Evolutionary conservation across 64 coral and sea anemone species (phyloP).

Genomic region (Exaiptasia diaphana): DNA sequence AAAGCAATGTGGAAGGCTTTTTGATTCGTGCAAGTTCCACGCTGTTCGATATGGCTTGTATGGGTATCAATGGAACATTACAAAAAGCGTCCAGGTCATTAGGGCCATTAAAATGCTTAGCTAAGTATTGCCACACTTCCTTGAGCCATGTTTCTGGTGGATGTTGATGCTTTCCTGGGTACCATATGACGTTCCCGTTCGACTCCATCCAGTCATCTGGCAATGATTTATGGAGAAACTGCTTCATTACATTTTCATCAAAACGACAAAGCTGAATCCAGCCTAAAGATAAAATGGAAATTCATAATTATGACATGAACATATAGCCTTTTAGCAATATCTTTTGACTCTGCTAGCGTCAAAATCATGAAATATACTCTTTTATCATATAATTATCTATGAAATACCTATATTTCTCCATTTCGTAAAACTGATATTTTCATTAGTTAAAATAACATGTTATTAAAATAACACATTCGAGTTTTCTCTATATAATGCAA

Average conservation of each 20-base stretch:
- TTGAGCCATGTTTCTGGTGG: conserved; percentile 41
- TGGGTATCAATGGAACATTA: conserved; percentile 49
- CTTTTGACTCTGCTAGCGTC: too few relatives aligned
- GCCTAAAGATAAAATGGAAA: conserved; percentile 14
- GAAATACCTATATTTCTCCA: too few relatives aligned
- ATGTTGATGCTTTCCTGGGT: background rate
- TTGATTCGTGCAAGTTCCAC: conserved; percentile 35
- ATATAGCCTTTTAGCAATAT: too few relatives aligned
- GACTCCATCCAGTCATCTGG: conserved; percentile 24
- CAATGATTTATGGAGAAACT: conserved; percentile 19
- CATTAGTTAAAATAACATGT: too few relatives aligned
- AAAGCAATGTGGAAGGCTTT: conserved; percentile 30
- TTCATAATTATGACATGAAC: too few relatives aligned
- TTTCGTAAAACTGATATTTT: too few relatives aligned
- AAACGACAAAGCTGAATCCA: conserved; percentile 28
- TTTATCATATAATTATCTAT: too few relatives aligned
- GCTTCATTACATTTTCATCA: background rate
- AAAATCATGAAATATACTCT: too few relatives aligned
- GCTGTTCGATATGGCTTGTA: background rate
- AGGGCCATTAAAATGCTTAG: background rate
- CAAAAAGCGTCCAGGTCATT: conserved; percentile 28
- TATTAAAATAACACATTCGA: too few relatives aligned
- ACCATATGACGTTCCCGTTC: conserved; percentile 20
- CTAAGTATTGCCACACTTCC: conserved; percentile 62
- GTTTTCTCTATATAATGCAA: too few relatives aligned